phyloP scores from a whole-genome alignment of 1,140 invertebrate genomes.

The Cydia splendana region DNA sequence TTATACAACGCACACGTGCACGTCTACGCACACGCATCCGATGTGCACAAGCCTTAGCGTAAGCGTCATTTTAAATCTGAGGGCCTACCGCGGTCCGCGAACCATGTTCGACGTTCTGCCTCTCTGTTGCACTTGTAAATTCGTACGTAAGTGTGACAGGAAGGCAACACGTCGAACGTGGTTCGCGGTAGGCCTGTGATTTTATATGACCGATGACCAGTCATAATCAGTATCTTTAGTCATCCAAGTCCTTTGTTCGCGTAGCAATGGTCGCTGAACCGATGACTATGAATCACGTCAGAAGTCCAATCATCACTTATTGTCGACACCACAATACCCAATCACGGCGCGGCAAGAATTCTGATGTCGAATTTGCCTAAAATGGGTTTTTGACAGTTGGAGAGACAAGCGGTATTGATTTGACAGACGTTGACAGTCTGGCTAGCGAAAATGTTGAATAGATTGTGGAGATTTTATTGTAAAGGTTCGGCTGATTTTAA shows the following conservation, averaged over 20 bases:
- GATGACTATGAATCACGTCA: background rate
- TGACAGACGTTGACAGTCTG: slow-evolving; percentile 20
- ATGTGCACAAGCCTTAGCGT: too few relatives aligned
- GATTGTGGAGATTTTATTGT: background rate
- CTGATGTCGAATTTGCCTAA: slow-evolving; percentile 22
- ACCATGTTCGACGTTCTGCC: too few relatives aligned
- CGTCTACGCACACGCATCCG: too few relatives aligned
- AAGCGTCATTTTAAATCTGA: too few relatives aligned
- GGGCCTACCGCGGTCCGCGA: too few relatives aligned
- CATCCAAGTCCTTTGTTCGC: background rate
- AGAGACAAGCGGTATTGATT: slow-evolving; percentile 27
- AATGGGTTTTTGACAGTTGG: slow-evolving; percentile 21
- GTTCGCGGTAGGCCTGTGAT: too few relatives aligned
- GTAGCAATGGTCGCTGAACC: background rate
- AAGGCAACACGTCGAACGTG: too few relatives aligned
- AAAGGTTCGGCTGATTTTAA: too few relatives aligned
- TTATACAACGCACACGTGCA: too few relatives aligned
- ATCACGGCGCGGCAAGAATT: slow-evolving; percentile 50
- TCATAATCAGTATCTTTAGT: slow-evolving; percentile 2
- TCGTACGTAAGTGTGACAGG: too few relatives aligned
- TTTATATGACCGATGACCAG: background rate
- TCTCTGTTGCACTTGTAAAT: too few relatives aligned
- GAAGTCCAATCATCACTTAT: slow-evolving; percentile 66
- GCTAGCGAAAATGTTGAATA: background rate
- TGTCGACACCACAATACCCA: slow-evolving; percentile 66